Evolutionary conservation across 2,113 vertebrate genomes (phyloP).

Genomic region (Strix aluco): DNA sequence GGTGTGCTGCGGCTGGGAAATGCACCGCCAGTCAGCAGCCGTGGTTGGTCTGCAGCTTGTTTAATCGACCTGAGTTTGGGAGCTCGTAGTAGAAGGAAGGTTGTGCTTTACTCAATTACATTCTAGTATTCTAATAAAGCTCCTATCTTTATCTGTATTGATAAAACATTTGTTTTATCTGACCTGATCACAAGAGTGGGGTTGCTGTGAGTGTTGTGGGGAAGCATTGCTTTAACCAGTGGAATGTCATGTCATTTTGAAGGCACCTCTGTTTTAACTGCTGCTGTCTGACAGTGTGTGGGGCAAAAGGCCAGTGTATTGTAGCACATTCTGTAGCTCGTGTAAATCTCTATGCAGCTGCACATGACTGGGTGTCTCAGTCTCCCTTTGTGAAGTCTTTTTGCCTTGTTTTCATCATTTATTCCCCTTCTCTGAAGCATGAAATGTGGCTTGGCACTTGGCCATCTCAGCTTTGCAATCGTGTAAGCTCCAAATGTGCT

Average conservation of each 20-base stretch:
- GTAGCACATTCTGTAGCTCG: constrained; percentile 58
- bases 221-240: background rate
- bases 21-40: background rate
- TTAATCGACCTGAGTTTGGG: background rate
- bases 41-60: background rate
- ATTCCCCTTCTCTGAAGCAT: constrained; percentile 67
- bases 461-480: constrained; percentile 55
- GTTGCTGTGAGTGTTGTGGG: background rate
- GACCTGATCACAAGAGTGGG: background rate
- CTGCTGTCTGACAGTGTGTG: background rate
- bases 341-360: constrained; percentile 57
- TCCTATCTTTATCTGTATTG: background rate
- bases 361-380: constrained; percentile 55
- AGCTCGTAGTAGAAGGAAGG: background rate
- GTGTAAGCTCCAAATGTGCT: constrained; percentile 65
- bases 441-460: constrained; percentile 56
- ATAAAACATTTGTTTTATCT: background rate
- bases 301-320: constrained; percentile 60
- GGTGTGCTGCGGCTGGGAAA: background rate
- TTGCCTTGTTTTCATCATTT: constrained; percentile 61
- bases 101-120: background rate
- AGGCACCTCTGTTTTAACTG: constrained; percentile 16
- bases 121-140: background rate
- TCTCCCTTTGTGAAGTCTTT: constrained; percentile 62
- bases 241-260: background rate